Percentiles rank a stretch among this genome's conserved stretches.
Conservation (phyloP, 2,113 vertebrate species). For the Chaetodon auriga region DNA sequence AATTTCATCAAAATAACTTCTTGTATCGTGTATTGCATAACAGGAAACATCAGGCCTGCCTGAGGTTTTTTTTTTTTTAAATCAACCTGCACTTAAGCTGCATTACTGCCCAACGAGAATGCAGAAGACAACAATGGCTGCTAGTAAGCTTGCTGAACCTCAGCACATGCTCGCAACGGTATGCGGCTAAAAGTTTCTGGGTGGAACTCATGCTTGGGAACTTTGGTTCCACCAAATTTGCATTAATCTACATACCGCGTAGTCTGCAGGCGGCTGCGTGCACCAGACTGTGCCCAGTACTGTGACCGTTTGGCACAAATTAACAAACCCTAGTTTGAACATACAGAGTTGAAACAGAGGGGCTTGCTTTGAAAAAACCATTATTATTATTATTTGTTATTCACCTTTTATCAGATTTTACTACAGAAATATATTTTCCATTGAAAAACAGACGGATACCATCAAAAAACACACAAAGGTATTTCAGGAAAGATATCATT, state of each 20-base stretch:
- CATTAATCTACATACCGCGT: no score
- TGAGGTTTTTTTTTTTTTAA: neutral
- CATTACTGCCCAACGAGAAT: neutral
- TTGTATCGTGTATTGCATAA: neutral
- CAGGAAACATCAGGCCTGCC: neutral
- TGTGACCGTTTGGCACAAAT: no score
- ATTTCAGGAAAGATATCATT: no score
- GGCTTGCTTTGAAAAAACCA: neutral
- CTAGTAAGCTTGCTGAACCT: no score
- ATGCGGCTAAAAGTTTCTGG: no score
- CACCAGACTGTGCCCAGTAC: no score
- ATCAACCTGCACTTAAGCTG: neutral
- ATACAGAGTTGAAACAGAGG: neutral
- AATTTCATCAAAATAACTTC: neutral
- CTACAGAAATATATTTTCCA: neutral
- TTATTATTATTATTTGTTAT: neutral
- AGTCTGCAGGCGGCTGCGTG: no score
- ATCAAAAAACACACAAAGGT: no score
- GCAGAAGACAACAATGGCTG: neutral
- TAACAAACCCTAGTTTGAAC: neutral
- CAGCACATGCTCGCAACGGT: no score
- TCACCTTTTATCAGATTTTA: neutral
- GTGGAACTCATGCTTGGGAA: no score
- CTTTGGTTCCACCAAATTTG: no score
- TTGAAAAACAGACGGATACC: neutral